These are phyloP conservation scores for Salarias fasciatus DNA, from an alignment of 2,797 vertebrate species.

Conservation along the genomic window DNA sequence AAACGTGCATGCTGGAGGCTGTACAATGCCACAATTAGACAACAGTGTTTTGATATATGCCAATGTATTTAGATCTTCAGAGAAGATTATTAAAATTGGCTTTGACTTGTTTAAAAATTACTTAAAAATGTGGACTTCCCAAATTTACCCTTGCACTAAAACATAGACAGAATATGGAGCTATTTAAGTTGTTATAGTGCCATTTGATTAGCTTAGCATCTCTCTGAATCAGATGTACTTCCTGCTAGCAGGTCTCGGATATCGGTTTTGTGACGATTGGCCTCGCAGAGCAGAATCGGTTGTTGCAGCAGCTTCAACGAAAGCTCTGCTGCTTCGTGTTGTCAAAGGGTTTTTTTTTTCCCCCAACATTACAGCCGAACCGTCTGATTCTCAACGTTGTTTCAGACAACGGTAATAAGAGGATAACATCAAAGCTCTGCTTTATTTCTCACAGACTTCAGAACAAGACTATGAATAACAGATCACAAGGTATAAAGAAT, in stretches of 20 bases:
- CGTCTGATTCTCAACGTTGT: slow-evolving; percentile 54
- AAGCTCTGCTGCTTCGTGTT: slow-evolving; percentile 48
- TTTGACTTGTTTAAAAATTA: too few species aligned
- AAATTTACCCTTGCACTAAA: too few species aligned
- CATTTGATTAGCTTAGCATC: not conserved
- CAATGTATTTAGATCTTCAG: too few species aligned
- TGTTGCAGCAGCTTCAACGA: slow-evolving; percentile 27
- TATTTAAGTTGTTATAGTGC: too few species aligned
- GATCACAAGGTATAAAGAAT: slow-evolving; percentile 76
- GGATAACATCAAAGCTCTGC: slow-evolving; percentile 73
- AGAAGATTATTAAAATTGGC: too few species aligned
- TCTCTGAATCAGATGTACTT: slow-evolving; percentile 35
- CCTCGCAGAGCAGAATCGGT: slow-evolving; percentile 24
- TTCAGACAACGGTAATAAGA: slow-evolving; percentile 68
- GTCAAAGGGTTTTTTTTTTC: slow-evolving; percentile 35
- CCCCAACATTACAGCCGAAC: slow-evolving; percentile 48
- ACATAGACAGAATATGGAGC: too few species aligned
- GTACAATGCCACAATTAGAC: too few species aligned
- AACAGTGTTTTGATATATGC: not conserved
- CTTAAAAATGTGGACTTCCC: too few species aligned
- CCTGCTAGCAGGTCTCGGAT: slow-evolving; percentile 29
- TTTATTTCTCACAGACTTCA: slow-evolving; percentile 71
- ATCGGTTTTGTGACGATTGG: slow-evolving; percentile 21
- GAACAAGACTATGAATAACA: slow-evolving; percentile 76
- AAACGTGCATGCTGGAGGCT: too few species aligned